phyloP scores from a whole-genome alignment of 2,888 invertebrate species.

The Mesorhabditis spiculigera region DNA sequence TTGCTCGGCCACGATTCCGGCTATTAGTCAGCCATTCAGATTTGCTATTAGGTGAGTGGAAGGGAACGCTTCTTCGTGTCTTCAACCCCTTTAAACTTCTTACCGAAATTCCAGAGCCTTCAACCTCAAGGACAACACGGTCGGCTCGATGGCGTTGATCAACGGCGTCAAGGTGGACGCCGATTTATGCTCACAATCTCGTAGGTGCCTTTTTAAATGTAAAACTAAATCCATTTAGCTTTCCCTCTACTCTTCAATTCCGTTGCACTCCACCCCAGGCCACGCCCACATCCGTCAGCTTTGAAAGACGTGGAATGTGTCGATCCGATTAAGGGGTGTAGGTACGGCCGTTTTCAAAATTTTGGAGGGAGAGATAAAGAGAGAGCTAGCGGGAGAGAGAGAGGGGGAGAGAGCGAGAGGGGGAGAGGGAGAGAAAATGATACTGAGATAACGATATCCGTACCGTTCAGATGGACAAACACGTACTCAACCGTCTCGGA shows the following conservation, averaged over 20 bases:
- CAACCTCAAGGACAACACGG: constrained; percentile 26
- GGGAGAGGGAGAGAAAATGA: background rate
- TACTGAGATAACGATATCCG: background rate
- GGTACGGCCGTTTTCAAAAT: background rate
- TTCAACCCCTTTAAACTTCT: background rate
- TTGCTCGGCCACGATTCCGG: constrained; percentile 38
- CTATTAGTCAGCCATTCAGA: constrained; percentile 49
- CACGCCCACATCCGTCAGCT: background rate
- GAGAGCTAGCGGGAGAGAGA: too few relatives aligned
- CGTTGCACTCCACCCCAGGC: background rate
- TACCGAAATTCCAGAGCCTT: background rate
- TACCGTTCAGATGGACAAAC: constrained; percentile 33
- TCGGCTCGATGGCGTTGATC: constrained; percentile 49
- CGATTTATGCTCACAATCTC: constrained; percentile 42
- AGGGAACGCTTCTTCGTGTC: too few relatives aligned
- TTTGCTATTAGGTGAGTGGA: too few relatives aligned
- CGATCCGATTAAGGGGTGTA: constrained; percentile 6
- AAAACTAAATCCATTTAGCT: background rate
- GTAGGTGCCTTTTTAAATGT: constrained; percentile 19
- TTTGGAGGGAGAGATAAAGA: background rate
- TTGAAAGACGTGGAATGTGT: background rate
- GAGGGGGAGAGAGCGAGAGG: too few relatives aligned
- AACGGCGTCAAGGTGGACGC: constrained; percentile 48
- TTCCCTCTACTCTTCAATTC: constrained; percentile 4
- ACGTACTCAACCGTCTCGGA: constrained; percentile 20